Evolutionary conservation across 2,888 invertebrate genomes (phyloP), one percentile per base, ranked within the genome.

Genomic region (Dasypolia templi): DNA sequence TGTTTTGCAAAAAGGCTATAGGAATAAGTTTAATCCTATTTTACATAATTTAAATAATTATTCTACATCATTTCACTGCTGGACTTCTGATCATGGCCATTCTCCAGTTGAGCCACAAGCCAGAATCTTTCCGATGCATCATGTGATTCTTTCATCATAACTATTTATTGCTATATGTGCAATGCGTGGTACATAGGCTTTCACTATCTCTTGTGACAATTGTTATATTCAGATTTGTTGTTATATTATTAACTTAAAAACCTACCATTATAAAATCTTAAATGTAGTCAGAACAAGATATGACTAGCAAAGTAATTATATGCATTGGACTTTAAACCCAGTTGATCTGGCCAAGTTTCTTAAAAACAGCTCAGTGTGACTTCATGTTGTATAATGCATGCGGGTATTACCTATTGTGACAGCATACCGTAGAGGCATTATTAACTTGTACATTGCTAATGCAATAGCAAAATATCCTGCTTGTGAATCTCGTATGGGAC

Each of bases 371-470:
- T 44, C 3, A 35, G 14, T 56, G 14, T 29, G 26, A 56, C 17
- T 26, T 9, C 19, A 32, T 44, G 11, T 32, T 51, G 46, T 32
- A 39, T 42, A 26, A 46, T 44, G 49, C 51, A 65, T 39, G 46
- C 26, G 63, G 53, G 46, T 72, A 69, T 96, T 96, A 98, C 98
- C 98, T 91, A 99, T 92, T 65, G 99, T 99, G 2, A 99, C 98
- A n/a, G 99, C 98, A 94, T 99, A 99, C 86, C 99, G 96, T 22
- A 98, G 93, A 5, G 99, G 99, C 14, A 99, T 98, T 44, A 97
- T 97, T 85, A 99, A 96, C 96, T 99, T 99, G 94, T 99, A 99
- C 87, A 99, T 96, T 58, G 99, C 98, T 94, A 99, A 98, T 0
- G 99, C 97, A 53, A 99, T 96, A 14, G 99, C 99, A 91, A 98